phyloP scores from a whole-genome alignment of 2,797 vertebrate species.

The Eupleurogrammus muticus region DNA sequence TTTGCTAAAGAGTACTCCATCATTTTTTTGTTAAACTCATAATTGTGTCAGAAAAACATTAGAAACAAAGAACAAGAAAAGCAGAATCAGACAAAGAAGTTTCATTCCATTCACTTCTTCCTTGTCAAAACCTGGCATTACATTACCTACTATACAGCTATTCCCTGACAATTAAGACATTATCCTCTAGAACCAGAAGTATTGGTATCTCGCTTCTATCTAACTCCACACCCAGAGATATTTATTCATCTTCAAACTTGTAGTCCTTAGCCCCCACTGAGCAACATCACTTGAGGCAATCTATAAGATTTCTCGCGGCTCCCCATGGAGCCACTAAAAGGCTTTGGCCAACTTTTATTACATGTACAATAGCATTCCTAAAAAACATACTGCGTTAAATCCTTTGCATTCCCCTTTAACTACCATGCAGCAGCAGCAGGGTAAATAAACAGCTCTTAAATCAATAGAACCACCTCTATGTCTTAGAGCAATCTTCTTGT shows the following conservation, averaged over 20 bases:
- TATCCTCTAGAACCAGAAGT: not conserved
- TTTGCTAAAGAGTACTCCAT: not conserved
- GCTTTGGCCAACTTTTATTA: not conserved
- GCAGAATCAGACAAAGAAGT: not conserved
- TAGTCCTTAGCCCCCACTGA: not conserved
- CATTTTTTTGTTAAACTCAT: not conserved
- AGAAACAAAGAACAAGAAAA: not conserved
- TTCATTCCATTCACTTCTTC: not conserved
- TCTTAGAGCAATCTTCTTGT: not conserved
- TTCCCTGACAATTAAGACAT: not conserved
- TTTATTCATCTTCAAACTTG: not conserved
- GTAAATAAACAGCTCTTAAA: conserved; percentile 20
- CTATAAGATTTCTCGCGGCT: not conserved
- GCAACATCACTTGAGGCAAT: not conserved
- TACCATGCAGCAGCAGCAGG: conserved; percentile 18
- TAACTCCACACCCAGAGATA: not conserved
- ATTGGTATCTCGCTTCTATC: not conserved
- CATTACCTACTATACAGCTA: not conserved
- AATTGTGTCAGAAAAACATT: not conserved
- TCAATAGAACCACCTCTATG: not conserved
- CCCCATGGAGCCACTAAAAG: conserved; percentile 3
- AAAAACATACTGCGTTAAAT: conserved; percentile 17
- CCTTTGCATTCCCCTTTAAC: conserved; percentile 7
- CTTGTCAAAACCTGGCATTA: not conserved
- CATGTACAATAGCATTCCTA: conserved; percentile 7